Conservation (phyloP, 2,797 vertebrate genomes). For the Eutrigla gurnardus region DNA sequence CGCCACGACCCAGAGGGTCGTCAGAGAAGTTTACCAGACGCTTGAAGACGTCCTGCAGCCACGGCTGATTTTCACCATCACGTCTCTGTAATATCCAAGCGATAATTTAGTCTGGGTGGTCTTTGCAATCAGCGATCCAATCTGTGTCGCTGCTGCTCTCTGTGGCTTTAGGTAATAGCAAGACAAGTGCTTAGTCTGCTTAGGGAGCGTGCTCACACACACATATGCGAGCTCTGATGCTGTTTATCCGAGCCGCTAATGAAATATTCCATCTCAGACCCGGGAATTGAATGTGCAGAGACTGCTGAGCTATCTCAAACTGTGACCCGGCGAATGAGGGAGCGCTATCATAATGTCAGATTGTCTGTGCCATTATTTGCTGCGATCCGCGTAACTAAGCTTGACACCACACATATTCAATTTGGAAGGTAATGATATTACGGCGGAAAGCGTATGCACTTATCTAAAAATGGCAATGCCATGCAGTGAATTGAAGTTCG, state of each 20-base stretch:
- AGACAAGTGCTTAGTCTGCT: constrained; percentile 53
- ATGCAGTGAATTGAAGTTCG: constrained; percentile 11
- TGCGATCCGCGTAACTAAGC: constrained; percentile 37
- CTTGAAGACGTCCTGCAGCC: constrained; percentile 14
- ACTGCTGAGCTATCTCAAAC: constrained; percentile 43
- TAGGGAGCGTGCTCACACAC: constrained; percentile 30
- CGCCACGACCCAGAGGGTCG: background rate
- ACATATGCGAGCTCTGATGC: constrained; percentile 49
- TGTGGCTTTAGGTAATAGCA: constrained; percentile 59
- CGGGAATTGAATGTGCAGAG: constrained; percentile 63
- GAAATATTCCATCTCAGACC: constrained; percentile 73
- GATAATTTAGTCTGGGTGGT: constrained; percentile 46
- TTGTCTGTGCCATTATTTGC: constrained; percentile 51
- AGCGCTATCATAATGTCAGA: constrained; percentile 49
- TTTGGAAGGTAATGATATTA: constrained; percentile 61
- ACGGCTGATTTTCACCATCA: constrained; percentile 37
- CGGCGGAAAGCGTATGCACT: constrained; percentile 23
- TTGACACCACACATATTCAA: constrained; percentile 50
- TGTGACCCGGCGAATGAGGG: constrained; percentile 61
- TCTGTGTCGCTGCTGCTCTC: constrained; percentile 54
- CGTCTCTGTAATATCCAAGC: constrained; percentile 32
- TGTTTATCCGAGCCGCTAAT: constrained; percentile 74
- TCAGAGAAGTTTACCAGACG: background rate
- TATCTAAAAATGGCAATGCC: constrained; percentile 28
- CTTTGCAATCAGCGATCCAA: constrained; percentile 55